Conservation (phyloP, 2,797 vertebrate species). For the Gambusia yucatana region DNA sequence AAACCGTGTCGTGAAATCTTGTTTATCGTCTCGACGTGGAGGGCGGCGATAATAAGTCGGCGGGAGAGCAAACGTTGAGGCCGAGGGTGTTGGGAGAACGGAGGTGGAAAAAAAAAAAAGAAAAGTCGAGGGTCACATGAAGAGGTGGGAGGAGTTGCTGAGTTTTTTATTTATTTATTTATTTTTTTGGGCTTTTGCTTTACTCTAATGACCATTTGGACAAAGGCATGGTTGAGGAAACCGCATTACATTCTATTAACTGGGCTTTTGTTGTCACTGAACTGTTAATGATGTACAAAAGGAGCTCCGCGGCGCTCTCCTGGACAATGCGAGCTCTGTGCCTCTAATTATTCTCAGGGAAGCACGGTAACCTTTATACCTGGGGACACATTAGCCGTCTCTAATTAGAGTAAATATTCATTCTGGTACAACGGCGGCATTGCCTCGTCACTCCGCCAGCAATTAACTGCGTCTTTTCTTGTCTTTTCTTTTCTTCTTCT, state of each 20-base stretch:
- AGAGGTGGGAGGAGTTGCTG: conserved; percentile 10
- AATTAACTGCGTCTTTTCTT: conserved; percentile 46
- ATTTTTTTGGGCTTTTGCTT: conserved; percentile 33
- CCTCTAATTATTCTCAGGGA: conserved; percentile 70
- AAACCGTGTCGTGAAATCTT: conserved; percentile 59
- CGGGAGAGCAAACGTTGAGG: conserved; percentile 25
- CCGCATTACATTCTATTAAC: conserved; percentile 71
- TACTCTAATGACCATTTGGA: conserved; percentile 71
- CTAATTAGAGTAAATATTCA: conserved; percentile 77
- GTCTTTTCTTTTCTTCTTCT: neutral
- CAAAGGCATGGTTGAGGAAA: conserved; percentile 64
- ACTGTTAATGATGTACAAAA: conserved; percentile 72
- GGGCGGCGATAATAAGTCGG: conserved; percentile 16
- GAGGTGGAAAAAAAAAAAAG: conserved; percentile 16
- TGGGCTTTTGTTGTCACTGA: conserved; percentile 67
- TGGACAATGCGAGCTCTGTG: conserved; percentile 68
- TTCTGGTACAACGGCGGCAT: conserved; percentile 51
- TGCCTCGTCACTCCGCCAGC: conserved; percentile 42
- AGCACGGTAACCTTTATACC: conserved; percentile 66
- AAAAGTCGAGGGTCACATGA: conserved; percentile 55
- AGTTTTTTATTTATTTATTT: neutral
- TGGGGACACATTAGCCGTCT: conserved; percentile 76
- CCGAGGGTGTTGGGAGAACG: neutral
- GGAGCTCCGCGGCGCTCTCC: conserved; percentile 44
- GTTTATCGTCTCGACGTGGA: conserved; percentile 58